These are phyloP conservation scores for Chiloscyllium punctatum DNA, from an alignment of 2,797 vertebrate species.

Conservation along the genomic window DNA sequence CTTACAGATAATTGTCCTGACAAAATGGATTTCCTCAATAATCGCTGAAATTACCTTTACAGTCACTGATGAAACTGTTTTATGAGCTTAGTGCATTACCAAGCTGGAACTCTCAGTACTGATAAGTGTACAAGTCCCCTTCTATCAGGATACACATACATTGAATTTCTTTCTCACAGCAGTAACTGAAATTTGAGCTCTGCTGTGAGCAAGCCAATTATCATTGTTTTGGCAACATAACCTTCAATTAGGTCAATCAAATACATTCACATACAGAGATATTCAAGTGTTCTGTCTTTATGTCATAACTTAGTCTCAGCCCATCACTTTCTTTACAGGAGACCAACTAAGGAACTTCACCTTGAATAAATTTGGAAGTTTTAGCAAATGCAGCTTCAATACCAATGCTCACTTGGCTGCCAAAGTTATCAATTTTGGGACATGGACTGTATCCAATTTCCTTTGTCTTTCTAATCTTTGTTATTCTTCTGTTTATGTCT, in stretches of 20 bases:
- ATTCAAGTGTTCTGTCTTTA: background rate
- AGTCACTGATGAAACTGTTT: background rate
- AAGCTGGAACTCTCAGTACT: background rate
- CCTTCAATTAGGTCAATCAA: background rate
- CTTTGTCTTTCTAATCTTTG: background rate
- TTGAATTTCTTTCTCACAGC: background rate
- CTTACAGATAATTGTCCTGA: background rate
- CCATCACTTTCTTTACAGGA: background rate
- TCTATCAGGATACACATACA: background rate
- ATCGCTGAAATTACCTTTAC: background rate
- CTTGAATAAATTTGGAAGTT: background rate
- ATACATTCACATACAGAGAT: background rate
- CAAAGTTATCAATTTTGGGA: background rate
- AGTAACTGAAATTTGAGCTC: background rate
- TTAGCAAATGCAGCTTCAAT: background rate
- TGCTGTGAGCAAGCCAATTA: background rate
- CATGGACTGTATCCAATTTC: background rate
- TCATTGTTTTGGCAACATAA: background rate
- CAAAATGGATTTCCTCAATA: background rate
- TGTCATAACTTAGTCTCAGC: background rate
- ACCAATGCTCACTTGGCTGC: background rate
- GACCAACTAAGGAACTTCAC: background rate
- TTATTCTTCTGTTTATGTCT: background rate
- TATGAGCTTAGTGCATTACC: background rate
- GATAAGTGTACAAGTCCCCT: background rate